These are phyloP conservation scores for Cyanistes caeruleus DNA, from an alignment of 2,113 vertebrate species.

Conservation along the genomic window DNA sequence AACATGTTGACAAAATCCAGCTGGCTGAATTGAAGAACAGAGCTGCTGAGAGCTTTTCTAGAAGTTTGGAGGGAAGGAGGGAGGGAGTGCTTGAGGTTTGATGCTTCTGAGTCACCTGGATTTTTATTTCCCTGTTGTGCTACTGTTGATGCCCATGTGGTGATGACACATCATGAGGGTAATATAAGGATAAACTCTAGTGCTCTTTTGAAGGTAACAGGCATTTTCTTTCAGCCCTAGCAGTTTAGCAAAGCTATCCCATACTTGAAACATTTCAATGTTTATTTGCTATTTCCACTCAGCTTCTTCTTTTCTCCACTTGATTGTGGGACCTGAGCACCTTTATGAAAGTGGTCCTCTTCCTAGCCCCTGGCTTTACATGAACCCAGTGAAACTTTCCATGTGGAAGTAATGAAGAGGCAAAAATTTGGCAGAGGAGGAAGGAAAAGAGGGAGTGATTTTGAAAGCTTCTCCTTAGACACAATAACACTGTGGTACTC, in stretches of 20 bases:
- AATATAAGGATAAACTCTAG: background rate
- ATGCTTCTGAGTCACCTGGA: background rate
- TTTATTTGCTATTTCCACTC: background rate
- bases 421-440: background rate
- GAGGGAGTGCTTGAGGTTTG: background rate
- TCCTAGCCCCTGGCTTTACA: background rate
- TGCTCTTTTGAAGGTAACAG: background rate
- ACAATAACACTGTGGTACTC: rapidly evolving
- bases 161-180: background rate
- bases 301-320: background rate
- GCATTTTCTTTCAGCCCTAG: background rate
- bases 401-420: background rate
- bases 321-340: background rate
- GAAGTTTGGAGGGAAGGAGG: background rate
- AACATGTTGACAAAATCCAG: background rate
- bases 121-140: background rate
- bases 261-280: background rate
- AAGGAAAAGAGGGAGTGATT: background rate
- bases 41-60: background rate
- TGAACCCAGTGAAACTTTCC: background rate
- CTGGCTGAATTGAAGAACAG: background rate
- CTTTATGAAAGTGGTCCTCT: background rate
- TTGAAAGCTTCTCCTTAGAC: background rate
- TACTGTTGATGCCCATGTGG: background rate
- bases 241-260: background rate